Conservation (phyloP, 2,888 invertebrate species). For the Xanthia icteritia region DNA sequence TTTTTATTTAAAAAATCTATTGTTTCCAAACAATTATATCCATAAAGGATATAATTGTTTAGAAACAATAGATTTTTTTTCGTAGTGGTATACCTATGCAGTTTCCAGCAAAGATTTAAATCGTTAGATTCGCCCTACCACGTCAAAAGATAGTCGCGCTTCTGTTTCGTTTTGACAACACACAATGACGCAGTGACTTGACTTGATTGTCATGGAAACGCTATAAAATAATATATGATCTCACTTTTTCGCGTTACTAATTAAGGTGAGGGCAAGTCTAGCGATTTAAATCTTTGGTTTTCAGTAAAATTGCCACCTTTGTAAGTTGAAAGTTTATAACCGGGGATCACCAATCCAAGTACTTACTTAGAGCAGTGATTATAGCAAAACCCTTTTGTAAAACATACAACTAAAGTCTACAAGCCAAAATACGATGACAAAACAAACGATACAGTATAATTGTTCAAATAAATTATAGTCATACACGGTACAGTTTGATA, state of each 20-base stretch:
- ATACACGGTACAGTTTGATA: conserved; percentile 14
- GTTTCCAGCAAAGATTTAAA: not conserved
- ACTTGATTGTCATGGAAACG: no score
- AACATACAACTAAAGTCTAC: conserved; percentile 6
- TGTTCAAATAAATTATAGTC: conserved; percentile 23
- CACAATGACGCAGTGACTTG: not conserved
- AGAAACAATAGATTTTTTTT: conserved; percentile 22
- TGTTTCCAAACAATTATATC: no score
- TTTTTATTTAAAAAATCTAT: no score
- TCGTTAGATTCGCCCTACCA: not conserved
- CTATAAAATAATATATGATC: no score
- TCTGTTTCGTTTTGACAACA: not conserved
- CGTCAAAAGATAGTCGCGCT: not conserved
- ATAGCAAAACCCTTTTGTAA: not conserved
- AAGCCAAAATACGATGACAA: conserved; percentile 21
- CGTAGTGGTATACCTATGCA: not conserved
- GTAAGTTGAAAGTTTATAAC: not conserved
- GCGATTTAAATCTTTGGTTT: not conserved
- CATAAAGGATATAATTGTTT: conserved; percentile 21
- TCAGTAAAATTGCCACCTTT: not conserved
- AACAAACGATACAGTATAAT: not conserved
- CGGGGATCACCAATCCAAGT: not conserved
- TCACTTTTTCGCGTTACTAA: no score
- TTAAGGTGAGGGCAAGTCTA: no score
- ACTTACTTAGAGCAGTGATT: not conserved